Base-by-base conservation (phyloP, 2,888 invertebrate genomes). In the Ramazzottius varieornatus region DNA sequence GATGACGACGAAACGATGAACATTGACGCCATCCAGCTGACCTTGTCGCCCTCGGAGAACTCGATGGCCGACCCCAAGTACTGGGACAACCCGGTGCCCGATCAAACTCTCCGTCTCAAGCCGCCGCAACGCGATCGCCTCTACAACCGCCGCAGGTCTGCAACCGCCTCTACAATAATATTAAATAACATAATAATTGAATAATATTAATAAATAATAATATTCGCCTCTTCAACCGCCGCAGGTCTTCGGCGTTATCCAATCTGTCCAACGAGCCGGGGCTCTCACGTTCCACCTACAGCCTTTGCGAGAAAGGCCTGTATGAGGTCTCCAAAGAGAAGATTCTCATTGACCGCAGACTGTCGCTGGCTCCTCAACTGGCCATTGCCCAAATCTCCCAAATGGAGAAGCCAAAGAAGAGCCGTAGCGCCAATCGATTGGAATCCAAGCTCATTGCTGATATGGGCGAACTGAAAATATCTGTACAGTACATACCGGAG, bases 401-500 rank as follows among this genome's bases (percentile, higher is more conserved):
- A 20, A 13, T 13, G 29, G n/a, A 13, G 20, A n/a, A 13, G 29
- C 54, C 54, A 29, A 16, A 29, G 54, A 8, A 24, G 20, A 54
- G 16, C n/a, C 54, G 54, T 29, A 54, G 54, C 29, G 54, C 54
- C 29, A 54, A 54, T 54, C 20, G 29, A 13, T 29, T 54, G 29
- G 54, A 54, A 29, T 32, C 64, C 32, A 13, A n/a, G 4, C 24
- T 33, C 4, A 65, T 32, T n/a, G 70, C 73, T 1, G 71, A 72
- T 64, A 67, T 71, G n/a, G 74, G 73, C 0, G 73, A 74, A 65
- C 67, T 73, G 0, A 73, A 73, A 65, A 71, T 74, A 65, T 72
- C 73, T 33, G 71, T 73, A 66, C 72, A 72, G 65, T 73, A 72
- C 65, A 67, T 72, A 16, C 71, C 72, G 4, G 70, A 71, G 13